A percentile compares a stretch with the other conserved stretches of the same genome.
These are phyloP conservation scores for Buphagus erythrorhynchus DNA, from an alignment of 2,797 vertebrate genomes.

Conservation along the genomic window DNA sequence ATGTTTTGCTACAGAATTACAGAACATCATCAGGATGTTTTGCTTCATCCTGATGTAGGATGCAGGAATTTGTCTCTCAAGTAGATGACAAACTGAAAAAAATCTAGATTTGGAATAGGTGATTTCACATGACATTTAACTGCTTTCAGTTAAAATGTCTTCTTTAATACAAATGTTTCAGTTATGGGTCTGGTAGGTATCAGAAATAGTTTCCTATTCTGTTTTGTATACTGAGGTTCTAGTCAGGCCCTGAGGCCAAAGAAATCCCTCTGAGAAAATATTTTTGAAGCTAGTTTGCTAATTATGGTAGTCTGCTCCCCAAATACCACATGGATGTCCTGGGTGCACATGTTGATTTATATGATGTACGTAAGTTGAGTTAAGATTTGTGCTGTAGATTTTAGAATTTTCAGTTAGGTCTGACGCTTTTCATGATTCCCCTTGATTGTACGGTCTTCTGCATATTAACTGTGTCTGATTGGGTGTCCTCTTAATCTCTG, in stretches of 20 bases:
- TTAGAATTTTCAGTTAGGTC: not conserved
- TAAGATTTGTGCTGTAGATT: not conserved
- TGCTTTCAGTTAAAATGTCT: not conserved
- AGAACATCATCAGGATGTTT: too few relatives aligned
- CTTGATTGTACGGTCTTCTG: not conserved
- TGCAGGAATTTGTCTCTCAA: not conserved
- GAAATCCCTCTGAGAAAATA: not conserved
- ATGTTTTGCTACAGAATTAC: not conserved
- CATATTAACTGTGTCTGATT: not conserved
- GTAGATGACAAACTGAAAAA: not conserved
- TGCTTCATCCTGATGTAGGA: not conserved
- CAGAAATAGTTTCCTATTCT: not conserved
- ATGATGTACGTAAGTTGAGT: not conserved
- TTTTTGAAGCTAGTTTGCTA: not conserved
- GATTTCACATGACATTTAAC: not conserved
- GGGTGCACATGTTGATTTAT: not conserved
- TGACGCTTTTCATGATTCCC: not conserved
- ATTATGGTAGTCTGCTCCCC: not conserved
- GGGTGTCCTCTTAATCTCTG: not conserved
- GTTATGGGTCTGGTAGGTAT: not conserved
- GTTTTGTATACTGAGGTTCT: not conserved
- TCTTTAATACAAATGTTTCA: not conserved
- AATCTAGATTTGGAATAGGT: not conserved
- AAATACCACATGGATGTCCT: not conserved
- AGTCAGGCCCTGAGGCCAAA: not conserved